Percentiles rank a stretch among this genome's conserved stretches.
Evolutionary conservation across 2,888 invertebrate species (phyloP).

Genomic region (Lingula anatina): DNA sequence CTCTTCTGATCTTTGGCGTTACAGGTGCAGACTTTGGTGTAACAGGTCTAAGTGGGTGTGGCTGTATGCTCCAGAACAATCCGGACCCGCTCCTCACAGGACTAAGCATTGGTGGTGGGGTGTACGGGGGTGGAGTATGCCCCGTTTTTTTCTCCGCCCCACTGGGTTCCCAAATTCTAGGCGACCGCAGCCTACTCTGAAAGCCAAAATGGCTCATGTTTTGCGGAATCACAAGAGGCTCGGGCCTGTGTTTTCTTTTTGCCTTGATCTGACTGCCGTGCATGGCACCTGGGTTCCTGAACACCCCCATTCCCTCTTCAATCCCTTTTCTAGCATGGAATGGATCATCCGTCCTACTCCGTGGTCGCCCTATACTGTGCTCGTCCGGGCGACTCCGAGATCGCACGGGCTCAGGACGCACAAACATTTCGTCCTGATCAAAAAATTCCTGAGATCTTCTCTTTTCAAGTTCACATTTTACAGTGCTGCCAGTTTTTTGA

Average conservation of each 20-base stretch:
- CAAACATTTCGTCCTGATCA: conserved; percentile 34
- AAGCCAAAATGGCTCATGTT: conserved; percentile 52
- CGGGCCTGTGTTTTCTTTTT: conserved; percentile 49
- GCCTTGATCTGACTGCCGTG: conserved; percentile 39
- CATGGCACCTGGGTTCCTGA: conserved; percentile 75
- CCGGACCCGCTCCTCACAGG: conserved; percentile 87
- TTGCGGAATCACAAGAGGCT: conserved; percentile 53
- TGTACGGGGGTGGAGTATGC: conserved; percentile 65
- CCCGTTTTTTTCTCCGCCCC: conserved; percentile 16
- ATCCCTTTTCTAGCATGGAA: conserved; percentile 11
- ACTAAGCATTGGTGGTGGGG: conserved; percentile 90
- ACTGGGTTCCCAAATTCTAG: conserved; percentile 47
- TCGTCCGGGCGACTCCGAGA: conserved; percentile 33
- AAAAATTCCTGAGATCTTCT: no score
- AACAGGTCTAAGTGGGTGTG: conserved; percentile 19
- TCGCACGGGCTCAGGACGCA: no score
- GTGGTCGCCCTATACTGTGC: conserved; percentile 24
- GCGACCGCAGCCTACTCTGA: conserved; percentile 58
- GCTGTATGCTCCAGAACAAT: conserved; percentile 62
- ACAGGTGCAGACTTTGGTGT: conserved; percentile 49
- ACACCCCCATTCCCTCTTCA: conserved; percentile 68
- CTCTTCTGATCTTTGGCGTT: conserved; percentile 23
- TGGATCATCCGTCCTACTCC: conserved; percentile 13
- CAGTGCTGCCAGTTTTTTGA: no score
- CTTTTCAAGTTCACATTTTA: no score